These are phyloP conservation scores for Tetropium fuscum DNA, from an alignment of 2,888 invertebrate genomes.

Conservation along the genomic window DNA sequence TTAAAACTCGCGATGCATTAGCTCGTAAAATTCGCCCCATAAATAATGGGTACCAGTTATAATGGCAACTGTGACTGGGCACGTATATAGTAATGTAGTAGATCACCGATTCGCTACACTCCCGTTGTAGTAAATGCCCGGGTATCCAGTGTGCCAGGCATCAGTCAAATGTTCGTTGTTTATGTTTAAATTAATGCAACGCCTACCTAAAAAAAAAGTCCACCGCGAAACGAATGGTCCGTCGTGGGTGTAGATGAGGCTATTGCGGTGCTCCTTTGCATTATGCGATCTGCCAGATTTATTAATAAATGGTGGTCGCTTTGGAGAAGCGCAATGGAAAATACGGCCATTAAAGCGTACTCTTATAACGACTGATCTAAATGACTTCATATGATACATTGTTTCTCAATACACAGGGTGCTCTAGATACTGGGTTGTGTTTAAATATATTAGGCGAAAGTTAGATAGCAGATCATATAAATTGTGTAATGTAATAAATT, in stretches of 20 bases:
- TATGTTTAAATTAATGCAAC: constrained; percentile 56
- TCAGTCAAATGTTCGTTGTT: constrained; percentile 50
- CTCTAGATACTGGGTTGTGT: too few relatives aligned
- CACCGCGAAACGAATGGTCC: constrained; percentile 33
- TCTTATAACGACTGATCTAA: too few relatives aligned
- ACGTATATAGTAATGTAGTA: constrained; percentile 35
- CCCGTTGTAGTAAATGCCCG: constrained; percentile 50
- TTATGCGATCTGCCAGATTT: too few relatives aligned
- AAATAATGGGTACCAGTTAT: constrained; percentile 28
- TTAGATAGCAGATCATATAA: too few relatives aligned
- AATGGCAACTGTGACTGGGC: constrained; percentile 20
- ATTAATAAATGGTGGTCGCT: too few relatives aligned
- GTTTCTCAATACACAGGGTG: too few relatives aligned
- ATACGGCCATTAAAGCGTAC: too few relatives aligned
- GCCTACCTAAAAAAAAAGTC: constrained; percentile 42
- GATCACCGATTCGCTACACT: constrained; percentile 57
- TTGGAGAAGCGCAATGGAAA: too few relatives aligned
- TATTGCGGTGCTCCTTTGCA: too few relatives aligned
- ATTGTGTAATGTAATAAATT: too few relatives aligned
- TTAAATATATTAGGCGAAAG: too few relatives aligned
- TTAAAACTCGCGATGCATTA: constrained; percentile 35
- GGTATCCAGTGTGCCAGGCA: constrained; percentile 40
- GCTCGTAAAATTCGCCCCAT: constrained; percentile 32
- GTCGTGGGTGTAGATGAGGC: constrained; percentile 49
- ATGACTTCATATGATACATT: too few relatives aligned